Evolutionary conservation across 2,113 vertebrate species (phyloP).

Genomic region (Rhombomys opimus): DNA sequence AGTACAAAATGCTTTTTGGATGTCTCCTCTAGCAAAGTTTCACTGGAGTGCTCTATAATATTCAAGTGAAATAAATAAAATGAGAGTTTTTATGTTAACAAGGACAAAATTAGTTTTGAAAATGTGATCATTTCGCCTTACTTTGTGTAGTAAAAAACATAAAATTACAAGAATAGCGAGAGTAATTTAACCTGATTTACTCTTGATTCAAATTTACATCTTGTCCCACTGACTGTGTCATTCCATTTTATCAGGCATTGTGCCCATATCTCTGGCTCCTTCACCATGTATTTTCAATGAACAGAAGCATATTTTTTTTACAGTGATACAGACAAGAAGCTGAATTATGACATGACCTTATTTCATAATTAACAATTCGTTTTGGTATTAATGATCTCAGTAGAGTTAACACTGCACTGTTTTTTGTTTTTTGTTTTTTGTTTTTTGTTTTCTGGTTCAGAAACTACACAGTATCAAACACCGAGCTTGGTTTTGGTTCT

Average conservation of each 20-base stretch:
- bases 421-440: neutral
- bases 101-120: neutral
- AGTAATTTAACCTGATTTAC: neutral
- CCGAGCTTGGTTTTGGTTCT: neutral
- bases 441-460: neutral
- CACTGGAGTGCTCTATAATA: neutral
- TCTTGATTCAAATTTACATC: neutral
- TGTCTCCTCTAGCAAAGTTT: neutral
- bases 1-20: neutral
- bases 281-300: neutral
- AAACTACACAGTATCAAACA: fast-evolving
- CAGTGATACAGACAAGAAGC: neutral
- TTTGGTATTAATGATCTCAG: neutral
- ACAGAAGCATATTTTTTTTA: neutral
- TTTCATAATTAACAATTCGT: neutral
- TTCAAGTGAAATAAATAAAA: neutral
- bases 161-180: neutral
- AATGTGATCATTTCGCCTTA: neutral
- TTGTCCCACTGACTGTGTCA: too few species aligned
- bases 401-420: neutral
- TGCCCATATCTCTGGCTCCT: neutral
- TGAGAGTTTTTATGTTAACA: neutral
- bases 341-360: neutral
- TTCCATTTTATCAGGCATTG: neutral
- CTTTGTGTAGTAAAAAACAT: neutral